Evolutionary conservation across 64 coral and sea anemone genomes (phyloP).

Genomic region (Pachyseris speciosa): DNA sequence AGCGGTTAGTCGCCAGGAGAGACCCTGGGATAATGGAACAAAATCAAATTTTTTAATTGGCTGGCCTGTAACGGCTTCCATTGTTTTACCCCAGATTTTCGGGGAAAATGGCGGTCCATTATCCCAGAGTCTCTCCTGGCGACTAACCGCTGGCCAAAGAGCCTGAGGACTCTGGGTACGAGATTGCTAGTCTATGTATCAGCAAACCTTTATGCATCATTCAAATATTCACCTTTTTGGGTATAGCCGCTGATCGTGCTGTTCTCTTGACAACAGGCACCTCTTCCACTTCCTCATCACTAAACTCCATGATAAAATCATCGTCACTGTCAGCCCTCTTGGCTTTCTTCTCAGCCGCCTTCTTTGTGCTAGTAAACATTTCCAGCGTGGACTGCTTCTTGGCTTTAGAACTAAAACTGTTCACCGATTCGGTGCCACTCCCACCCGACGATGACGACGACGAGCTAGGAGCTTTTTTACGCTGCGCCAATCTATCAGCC

Average conservation of each 20-base stretch:
- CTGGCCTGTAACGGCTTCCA: too few species aligned
- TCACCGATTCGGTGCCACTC: not conserved
- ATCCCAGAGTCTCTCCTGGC: too few species aligned
- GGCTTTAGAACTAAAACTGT: not conserved
- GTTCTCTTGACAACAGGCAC: constrained; percentile 5
- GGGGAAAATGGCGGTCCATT: too few species aligned
- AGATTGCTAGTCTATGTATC: too few species aligned
- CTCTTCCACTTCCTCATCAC: constrained; percentile 47
- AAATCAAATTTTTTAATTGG: too few species aligned
- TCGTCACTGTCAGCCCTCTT: constrained; percentile 34
- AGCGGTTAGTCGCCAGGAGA: too few species aligned
- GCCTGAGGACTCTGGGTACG: too few species aligned
- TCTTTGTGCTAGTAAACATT: constrained; percentile 19
- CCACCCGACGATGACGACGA: constrained; percentile 26
- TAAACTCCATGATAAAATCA: constrained; percentile 69
- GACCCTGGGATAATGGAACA: too few species aligned
- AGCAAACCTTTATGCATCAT: too few species aligned
- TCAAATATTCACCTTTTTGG: not conserved
- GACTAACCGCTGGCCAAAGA: too few species aligned
- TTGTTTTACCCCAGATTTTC: too few species aligned
- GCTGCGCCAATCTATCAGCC: constrained; percentile 48
- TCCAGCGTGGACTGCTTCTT: constrained; percentile 47
- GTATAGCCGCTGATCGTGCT: not conserved
- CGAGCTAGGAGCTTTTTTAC: not conserved
- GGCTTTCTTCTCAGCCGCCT: not conserved